Conservation (phyloP, 1,140 invertebrate genomes). For the Rhopalosiphum padi region DNA sequence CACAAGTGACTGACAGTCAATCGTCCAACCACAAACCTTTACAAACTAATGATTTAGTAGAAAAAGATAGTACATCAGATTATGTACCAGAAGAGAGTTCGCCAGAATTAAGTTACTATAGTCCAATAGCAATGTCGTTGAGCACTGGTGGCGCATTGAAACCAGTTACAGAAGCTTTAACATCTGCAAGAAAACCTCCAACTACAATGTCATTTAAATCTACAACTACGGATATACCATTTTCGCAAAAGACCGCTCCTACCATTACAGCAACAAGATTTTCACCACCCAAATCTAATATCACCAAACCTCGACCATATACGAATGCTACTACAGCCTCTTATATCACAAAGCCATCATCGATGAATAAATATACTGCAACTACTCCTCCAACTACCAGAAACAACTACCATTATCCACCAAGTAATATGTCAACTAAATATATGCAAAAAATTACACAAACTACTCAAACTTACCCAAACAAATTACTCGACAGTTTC, state of each 20-base stretch:
- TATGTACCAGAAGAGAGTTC: slow-evolving; percentile 50
- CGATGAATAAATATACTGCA: slow-evolving; percentile 24
- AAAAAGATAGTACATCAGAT: slow-evolving; percentile 45
- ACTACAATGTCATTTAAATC: not conserved
- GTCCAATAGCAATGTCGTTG: slow-evolving; percentile 24
- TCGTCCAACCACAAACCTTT: slow-evolving; percentile 23
- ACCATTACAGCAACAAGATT: not conserved
- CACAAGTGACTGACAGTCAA: slow-evolving; percentile 60
- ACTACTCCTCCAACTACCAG: not conserved
- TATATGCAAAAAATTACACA: slow-evolving; percentile 44
- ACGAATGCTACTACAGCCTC: not conserved
- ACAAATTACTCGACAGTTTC: not conserved
- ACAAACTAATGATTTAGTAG: slow-evolving; percentile 31
- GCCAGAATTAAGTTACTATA: slow-evolving; percentile 46
- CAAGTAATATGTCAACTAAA: slow-evolving; percentile 53
- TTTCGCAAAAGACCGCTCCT: slow-evolving; percentile 18
- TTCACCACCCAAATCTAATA: slow-evolving; percentile 33
- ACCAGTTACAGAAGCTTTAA: slow-evolving; percentile 45
- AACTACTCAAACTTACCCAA: slow-evolving; percentile 46
- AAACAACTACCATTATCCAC: slow-evolving; percentile 47
- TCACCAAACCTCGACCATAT: not conserved
- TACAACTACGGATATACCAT: slow-evolving; percentile 37
- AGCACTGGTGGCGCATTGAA: not conserved
- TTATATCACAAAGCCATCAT: not conserved
- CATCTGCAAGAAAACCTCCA: not conserved